A percentile compares a stretch with the other conserved stretches of the same genome.
These are phyloP conservation scores for Zaprionus ornatus DNA, from an alignment of 1,140 invertebrate species.

Conservation along the genomic window DNA sequence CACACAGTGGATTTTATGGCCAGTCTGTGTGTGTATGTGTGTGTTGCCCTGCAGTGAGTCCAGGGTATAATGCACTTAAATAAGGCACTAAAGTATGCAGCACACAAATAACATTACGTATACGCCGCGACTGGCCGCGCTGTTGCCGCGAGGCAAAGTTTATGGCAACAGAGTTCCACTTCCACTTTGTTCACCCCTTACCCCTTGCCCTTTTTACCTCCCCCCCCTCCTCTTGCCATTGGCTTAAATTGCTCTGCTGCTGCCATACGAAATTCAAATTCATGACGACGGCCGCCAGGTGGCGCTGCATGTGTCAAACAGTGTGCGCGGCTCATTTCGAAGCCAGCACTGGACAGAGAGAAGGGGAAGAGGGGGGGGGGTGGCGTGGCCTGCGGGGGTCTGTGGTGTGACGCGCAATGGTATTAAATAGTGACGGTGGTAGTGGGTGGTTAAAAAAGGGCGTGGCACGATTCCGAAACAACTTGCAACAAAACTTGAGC, in stretches of 20 bases:
- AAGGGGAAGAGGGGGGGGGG: not conserved
- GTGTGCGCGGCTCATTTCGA: slow-evolving; percentile 62
- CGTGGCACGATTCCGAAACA: slow-evolving; percentile 50
- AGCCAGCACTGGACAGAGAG: slow-evolving; percentile 2
- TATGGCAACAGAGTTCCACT: slow-evolving; percentile 42
- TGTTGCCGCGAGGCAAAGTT: slow-evolving; percentile 54
- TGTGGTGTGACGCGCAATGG: not conserved
- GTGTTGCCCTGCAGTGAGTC: not conserved
- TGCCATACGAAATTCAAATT: slow-evolving; percentile 60
- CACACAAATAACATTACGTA: slow-evolving; percentile 69
- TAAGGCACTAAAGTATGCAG: slow-evolving; percentile 66
- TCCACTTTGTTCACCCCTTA: not conserved
- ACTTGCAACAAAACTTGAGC: slow-evolving; percentile 71
- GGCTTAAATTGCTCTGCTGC: not conserved
- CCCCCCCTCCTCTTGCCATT: not conserved
- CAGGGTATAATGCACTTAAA: slow-evolving; percentile 57
- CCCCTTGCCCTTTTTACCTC: too few species aligned
- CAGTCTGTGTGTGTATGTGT: not conserved
- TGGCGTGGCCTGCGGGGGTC: not conserved
- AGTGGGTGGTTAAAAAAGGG: not conserved
- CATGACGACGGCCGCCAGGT: slow-evolving; percentile 69
- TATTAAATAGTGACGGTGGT: not conserved
- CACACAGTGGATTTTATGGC: not conserved
- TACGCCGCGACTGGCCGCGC: slow-evolving; percentile 38
- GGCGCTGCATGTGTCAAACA: slow-evolving; percentile 74